Percentiles rank a stretch among this genome's conserved stretches.
Conservation (phyloP, 2,113 vertebrate species). For the Lasiurus cinereus region DNA sequence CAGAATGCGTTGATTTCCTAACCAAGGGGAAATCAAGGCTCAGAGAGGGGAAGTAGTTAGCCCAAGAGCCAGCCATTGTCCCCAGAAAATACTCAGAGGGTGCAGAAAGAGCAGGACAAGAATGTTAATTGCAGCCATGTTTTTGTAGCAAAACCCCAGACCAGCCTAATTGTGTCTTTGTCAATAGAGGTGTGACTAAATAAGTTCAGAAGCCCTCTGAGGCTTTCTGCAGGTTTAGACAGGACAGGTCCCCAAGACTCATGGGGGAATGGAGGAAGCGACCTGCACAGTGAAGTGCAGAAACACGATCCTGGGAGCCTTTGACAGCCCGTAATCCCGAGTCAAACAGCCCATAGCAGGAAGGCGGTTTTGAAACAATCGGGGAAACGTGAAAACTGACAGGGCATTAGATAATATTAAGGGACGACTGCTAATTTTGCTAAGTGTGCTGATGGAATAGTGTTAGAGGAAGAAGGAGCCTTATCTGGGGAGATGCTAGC, state of each 20-base stretch:
- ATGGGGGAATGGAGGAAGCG: neutral
- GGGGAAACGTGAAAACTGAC: neutral
- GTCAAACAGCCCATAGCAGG: constrained; percentile 10
- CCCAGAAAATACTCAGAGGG: constrained; percentile 55
- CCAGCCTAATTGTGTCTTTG: constrained; percentile 52
- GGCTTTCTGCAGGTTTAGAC: constrained; percentile 59
- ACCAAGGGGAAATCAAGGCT: constrained; percentile 13
- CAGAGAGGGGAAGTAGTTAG: constrained; percentile 55
- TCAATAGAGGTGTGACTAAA: constrained; percentile 71
- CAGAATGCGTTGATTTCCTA: neutral
- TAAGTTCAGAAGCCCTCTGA: neutral
- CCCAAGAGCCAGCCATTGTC: constrained; percentile 55
- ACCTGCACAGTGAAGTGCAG: neutral
- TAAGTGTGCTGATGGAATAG: neutral
- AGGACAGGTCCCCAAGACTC: constrained; percentile 2
- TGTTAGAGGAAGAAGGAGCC: neutral
- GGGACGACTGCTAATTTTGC: neutral
- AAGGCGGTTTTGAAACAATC: neutral
- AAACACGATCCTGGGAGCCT: neutral
- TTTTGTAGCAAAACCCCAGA: constrained; percentile 75
- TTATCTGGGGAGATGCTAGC: neutral
- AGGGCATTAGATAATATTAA: neutral
- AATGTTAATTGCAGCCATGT: constrained; percentile 82
- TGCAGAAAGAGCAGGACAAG: constrained; percentile 28
- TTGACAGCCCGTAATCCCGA: constrained; percentile 64